These are phyloP conservation scores for Mythimna pallens DNA, from an alignment of 2,888 invertebrate genomes.

Conservation along the genomic window DNA sequence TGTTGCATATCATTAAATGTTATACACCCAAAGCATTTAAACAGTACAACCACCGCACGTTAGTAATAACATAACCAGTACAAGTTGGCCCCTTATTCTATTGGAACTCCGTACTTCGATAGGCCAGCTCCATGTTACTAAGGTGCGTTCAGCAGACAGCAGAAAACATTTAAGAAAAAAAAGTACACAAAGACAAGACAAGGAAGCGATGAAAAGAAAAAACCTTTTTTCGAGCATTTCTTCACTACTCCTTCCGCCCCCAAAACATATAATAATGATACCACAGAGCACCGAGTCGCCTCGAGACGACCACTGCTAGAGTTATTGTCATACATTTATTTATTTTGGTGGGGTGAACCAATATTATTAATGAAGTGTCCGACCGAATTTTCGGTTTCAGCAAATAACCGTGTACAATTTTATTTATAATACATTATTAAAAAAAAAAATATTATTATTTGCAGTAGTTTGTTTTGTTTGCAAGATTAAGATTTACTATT, in stretches of 20 bases:
- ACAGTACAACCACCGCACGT: background rate
- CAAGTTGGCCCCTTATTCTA: background rate
- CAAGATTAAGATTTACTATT: no score
- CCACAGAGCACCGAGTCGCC: background rate
- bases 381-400: no score
- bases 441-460: no score
- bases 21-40: background rate
- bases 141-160: no score
- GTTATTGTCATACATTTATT: background rate
- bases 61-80: background rate
- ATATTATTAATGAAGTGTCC: no score
- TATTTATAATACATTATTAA: no score
- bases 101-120: background rate
- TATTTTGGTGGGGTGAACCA: no score
- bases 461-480: no score
- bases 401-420: no score
- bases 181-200: conserved; percentile 1
- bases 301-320: background rate
- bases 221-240: background rate
- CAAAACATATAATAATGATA: background rate
- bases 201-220: conserved; percentile 1
- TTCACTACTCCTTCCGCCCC: background rate
- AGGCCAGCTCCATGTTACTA: background rate
- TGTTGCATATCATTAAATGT: background rate
- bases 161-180: no score